phyloP scores from a whole-genome alignment of 1,140 invertebrate species.

The Zaprionus inermis region DNA sequence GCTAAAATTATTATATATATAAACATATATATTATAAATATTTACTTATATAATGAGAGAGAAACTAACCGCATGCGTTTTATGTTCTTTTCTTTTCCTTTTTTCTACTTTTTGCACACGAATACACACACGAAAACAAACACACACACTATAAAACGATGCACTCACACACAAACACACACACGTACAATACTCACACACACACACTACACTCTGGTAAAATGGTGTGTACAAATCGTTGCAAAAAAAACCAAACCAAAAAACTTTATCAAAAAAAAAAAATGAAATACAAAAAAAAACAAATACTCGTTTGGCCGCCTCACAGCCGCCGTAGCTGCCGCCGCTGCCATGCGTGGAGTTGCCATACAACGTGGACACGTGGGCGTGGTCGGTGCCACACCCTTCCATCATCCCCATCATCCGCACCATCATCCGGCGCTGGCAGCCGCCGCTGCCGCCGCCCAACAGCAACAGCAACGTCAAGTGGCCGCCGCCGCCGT shows the following conservation, averaged over 20 bases:
- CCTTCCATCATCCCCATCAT: constrained; percentile 85
- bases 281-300: constrained; percentile 33
- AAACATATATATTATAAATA: constrained; percentile 58
- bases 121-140: constrained; percentile 58
- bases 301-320: constrained; percentile 54
- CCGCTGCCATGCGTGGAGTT: constrained; percentile 88
- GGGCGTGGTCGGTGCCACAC: constrained; percentile 85
- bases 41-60: constrained; percentile 77
- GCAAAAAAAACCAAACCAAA: constrained; percentile 44
- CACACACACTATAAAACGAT: constrained; percentile 34
- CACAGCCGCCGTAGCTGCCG: constrained; percentile 85
- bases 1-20: constrained; percentile 61
- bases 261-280: constrained; percentile 48
- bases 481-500: constrained; percentile 87
- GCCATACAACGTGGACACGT: constrained; percentile 88
- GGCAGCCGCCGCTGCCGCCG: constrained; percentile 86
- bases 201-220: constrained; percentile 57
- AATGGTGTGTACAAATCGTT: constrained; percentile 78
- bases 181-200: constrained; percentile 48
- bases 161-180: constrained; percentile 41
- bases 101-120: constrained; percentile 82
- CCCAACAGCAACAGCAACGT: constrained; percentile 87
- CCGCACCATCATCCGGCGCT: constrained; percentile 86
- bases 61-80: constrained; percentile 84
- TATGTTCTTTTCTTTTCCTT: constrained; percentile 83